These are phyloP conservation scores for Xiphydria camelus DNA, from an alignment of 2,888 invertebrate genomes.

Conservation along the genomic window DNA sequence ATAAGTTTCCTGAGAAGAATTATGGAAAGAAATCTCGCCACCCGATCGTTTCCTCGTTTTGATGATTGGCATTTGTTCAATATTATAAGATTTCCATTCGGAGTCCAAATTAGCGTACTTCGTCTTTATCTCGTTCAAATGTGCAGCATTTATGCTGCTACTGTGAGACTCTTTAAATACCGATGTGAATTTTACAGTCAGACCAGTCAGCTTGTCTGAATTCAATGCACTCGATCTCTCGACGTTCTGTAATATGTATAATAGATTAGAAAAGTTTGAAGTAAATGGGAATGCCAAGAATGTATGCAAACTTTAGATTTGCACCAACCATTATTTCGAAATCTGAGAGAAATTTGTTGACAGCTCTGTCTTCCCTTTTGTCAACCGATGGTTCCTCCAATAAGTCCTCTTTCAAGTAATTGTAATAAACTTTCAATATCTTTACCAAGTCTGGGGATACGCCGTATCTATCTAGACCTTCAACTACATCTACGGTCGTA, in stretches of 20 bases:
- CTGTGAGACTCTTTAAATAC: conserved; percentile 23
- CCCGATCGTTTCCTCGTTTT: not conserved
- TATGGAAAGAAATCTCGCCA: no score
- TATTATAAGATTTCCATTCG: conserved; percentile 17
- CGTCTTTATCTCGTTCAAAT: conserved; percentile 18
- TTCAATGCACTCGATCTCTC: conserved; percentile 8
- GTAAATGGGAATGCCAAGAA: no score
- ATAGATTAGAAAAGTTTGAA: no score
- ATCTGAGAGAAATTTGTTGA: conserved; percentile 33
- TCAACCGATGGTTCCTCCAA: not conserved
- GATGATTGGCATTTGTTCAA: conserved; percentile 5
- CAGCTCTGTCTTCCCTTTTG: conserved; percentile 23
- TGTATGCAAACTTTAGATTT: not conserved
- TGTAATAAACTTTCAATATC: conserved; percentile 39
- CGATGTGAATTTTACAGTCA: conserved; percentile 17
- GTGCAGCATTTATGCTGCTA: conserved; percentile 10
- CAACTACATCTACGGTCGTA: conserved; percentile 32
- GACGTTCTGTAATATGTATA: conserved; percentile 7
- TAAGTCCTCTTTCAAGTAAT: conserved; percentile 26
- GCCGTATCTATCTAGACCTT: conserved; percentile 38
- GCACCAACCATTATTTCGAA: conserved; percentile 27
- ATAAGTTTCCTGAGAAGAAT: conserved; percentile 1
- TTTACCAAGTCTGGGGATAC: conserved; percentile 40
- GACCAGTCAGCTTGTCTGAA: conserved; percentile 12
- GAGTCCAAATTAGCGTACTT: conserved; percentile 28